A percentile compares a stretch with the other conserved stretches of the same genome.
These are phyloP conservation scores for Anastrepha obliqua DNA, from an alignment of 1,140 invertebrate genomes.

Conservation along the genomic window DNA sequence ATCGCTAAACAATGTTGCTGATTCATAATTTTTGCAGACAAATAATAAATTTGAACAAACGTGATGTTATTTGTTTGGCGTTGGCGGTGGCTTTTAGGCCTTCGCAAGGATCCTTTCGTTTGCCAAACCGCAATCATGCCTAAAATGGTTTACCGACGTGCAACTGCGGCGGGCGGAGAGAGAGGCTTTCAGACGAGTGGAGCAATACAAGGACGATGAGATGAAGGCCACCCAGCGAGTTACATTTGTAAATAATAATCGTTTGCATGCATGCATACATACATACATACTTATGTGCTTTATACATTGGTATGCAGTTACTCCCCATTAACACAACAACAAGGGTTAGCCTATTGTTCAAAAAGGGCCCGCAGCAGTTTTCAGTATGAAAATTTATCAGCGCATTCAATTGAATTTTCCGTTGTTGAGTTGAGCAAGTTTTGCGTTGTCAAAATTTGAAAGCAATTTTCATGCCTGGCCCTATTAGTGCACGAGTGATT, in stretches of 20 bases:
- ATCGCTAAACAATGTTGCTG: background rate
- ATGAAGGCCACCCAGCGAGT: background rate
- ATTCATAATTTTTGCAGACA: background rate
- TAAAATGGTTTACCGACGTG: slow-evolving; percentile 1
- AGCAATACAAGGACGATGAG: background rate
- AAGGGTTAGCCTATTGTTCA: background rate
- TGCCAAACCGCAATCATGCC: slow-evolving; percentile 28
- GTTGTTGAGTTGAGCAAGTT: background rate
- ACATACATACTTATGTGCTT: background rate
- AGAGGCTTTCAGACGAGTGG: background rate
- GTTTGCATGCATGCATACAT: background rate
- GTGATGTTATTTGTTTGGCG: background rate
- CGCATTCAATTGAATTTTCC: background rate
- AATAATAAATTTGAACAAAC: background rate
- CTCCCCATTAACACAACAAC: background rate
- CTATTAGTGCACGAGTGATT: no score
- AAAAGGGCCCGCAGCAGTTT: background rate
- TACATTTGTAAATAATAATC: background rate
- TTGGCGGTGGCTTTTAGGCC: background rate
- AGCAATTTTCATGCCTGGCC: no score
- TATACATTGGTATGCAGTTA: background rate
- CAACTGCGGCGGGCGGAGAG: background rate
- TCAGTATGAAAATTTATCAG: background rate
- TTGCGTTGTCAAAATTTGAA: background rate
- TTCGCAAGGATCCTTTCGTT: background rate